phyloP scores from a whole-genome alignment of 30 jellyfish, hydroid and myxozoan species.

The Sanderia malayensis region DNA sequence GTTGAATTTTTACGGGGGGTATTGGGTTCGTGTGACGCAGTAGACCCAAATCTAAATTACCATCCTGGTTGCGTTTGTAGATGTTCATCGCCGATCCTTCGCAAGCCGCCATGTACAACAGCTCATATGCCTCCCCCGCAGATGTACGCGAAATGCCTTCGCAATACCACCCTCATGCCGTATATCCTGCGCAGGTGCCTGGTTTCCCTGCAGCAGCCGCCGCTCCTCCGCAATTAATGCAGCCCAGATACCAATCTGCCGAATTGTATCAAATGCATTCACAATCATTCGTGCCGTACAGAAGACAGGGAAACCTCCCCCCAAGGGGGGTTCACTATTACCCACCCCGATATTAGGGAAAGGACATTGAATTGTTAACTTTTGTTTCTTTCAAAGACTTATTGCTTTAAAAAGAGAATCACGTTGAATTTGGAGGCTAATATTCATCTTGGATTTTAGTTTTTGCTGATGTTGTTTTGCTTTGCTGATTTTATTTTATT shows the following conservation, averaged over 20 bases:
- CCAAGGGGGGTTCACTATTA: conserved; percentile 56
- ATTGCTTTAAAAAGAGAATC: no score
- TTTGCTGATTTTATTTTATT: no score
- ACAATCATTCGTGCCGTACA: conserved; percentile 53
- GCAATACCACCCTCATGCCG: conserved; percentile 52
- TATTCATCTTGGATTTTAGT: no score
- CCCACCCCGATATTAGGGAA: no score
- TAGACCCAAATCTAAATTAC: no score
- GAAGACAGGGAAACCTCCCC: conserved; percentile 54
- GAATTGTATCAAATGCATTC: conserved; percentile 57
- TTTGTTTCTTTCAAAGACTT: no score
- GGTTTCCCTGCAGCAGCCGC: no score
- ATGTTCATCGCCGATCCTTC: conserved; percentile 73
- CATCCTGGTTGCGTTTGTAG: conserved; percentile 17
- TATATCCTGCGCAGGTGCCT: conserved; percentile 51
- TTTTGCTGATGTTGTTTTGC: no score
- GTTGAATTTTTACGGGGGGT: no score
- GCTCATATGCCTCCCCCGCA: conserved; percentile 60
- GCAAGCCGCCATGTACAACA: conserved; percentile 69
- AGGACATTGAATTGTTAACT: no score
- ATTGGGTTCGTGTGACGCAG: no score
- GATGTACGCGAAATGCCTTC: conserved; percentile 55
- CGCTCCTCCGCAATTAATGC: conserved; percentile 66
- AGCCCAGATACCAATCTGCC: conserved; percentile 46
- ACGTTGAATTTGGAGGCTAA: no score